phyloP scores from a whole-genome alignment of 2,797 vertebrate species.

The Coregonus sp. region DNA sequence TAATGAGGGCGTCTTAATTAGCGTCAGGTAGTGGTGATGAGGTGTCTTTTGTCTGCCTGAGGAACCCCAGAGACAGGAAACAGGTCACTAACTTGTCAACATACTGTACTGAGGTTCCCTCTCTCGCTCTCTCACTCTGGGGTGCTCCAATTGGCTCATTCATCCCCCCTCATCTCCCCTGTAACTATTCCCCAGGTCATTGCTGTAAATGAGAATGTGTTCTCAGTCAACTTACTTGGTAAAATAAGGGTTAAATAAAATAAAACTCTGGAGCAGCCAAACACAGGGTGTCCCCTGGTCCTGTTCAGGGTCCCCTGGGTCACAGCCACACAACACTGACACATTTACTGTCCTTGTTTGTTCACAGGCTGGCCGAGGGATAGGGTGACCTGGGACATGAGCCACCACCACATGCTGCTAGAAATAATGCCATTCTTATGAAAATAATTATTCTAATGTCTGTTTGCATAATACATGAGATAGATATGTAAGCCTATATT shows the following conservation, averaged over 20 bases:
- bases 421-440: not conserved
- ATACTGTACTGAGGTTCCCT: not conserved
- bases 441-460: not conserved
- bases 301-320: constrained; percentile 20
- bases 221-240: no score
- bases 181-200: no score
- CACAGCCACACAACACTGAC: constrained; percentile 39
- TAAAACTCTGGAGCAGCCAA: constrained; percentile 17
- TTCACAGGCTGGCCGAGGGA: constrained; percentile 10
- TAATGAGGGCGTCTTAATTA: constrained; percentile 55
- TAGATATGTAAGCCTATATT: not conserved
- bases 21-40: constrained; percentile 27
- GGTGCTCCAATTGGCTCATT: no score
- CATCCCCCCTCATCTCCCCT: no score
- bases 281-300: constrained; percentile 25
- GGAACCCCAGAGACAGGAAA: constrained; percentile 46
- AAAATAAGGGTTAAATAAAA: no score
- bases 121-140: not conserved
- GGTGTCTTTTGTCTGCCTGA: constrained; percentile 42
- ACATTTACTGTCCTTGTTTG: constrained; percentile 35
- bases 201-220: no score
- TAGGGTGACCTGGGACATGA: not conserved
- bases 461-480: not conserved
- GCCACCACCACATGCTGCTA: not conserved
- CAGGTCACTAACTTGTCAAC: constrained; percentile 36